A percentile compares a stretch with the other conserved stretches of the same genome.
Conservation (phyloP, 2,888 invertebrate genomes). For the Frankliniella intonsa region DNA sequence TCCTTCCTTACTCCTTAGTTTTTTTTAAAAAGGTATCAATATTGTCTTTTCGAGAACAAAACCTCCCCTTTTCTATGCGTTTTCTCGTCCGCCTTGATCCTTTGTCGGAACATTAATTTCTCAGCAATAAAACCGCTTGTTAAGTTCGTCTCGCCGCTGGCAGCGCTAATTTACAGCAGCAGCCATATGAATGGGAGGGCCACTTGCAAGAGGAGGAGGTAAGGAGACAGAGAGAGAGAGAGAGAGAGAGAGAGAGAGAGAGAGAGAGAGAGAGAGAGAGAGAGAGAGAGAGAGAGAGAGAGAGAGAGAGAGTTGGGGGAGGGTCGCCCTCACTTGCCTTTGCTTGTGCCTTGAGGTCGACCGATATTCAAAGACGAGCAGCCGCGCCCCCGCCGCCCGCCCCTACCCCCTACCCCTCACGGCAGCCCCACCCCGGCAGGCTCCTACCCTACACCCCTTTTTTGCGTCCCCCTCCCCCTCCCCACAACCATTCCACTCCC, state of each 20-base stretch:
- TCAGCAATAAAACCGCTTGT: no score
- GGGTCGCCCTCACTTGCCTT: background rate
- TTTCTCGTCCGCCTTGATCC: no score
- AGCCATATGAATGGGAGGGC: background rate
- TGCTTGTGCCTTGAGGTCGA: background rate
- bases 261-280: background rate
- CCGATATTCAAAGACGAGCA: constrained; percentile 10
- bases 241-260: background rate
- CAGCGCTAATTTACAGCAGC: background rate
- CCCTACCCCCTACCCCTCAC: background rate
- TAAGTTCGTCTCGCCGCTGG: no score
- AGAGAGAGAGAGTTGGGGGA: background rate
- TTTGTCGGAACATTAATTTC: no score
- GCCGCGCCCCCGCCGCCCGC: background rate
- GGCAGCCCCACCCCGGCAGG: background rate
- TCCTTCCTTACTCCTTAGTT: no score
- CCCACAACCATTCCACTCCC: background rate
- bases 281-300: background rate
- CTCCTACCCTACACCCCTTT: background rate
- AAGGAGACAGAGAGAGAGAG: background rate
- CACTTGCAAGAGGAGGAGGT: background rate
- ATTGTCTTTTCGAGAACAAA: no score
- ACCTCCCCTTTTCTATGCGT: no score
- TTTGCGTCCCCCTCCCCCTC: background rate
- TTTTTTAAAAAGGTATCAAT: no score